Percentiles rank a stretch among this genome's conserved stretches.
phyloP scores from a whole-genome alignment of 2,888 invertebrate genomes.

The Schizotus pectinicornis region DNA sequence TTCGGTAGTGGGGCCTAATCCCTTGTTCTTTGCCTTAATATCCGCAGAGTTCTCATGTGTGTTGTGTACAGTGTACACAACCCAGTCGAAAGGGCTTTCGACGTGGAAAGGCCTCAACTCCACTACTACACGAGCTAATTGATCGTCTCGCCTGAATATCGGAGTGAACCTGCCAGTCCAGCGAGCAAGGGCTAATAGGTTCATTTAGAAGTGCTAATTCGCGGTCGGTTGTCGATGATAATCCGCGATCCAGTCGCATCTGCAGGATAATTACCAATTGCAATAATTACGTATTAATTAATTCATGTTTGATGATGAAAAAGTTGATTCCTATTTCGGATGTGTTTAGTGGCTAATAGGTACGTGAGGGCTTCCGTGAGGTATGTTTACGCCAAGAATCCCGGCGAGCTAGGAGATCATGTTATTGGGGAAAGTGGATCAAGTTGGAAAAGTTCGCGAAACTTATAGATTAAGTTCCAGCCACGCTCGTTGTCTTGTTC shows the following conservation, averaged over 20 bases:
- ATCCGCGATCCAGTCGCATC: slow-evolving; percentile 30
- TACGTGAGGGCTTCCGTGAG: slow-evolving; percentile 30
- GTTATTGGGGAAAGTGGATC: slow-evolving; percentile 34
- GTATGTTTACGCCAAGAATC: slow-evolving; percentile 32
- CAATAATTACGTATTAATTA: no score
- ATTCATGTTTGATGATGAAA: slow-evolving; percentile 6
- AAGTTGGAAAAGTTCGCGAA: slow-evolving; percentile 30
- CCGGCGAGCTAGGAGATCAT: slow-evolving; percentile 28
- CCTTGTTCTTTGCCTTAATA: slow-evolving; percentile 18
- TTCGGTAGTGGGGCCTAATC: slow-evolving; percentile 13
- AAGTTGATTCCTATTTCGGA: slow-evolving; percentile 19
- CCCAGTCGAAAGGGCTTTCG: slow-evolving; percentile 12
- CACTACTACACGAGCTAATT: slow-evolving; percentile 14
- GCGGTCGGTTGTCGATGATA: slow-evolving; percentile 32
- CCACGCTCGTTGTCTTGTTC: slow-evolving; percentile 21
- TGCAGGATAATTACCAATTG: slow-evolving; percentile 18
- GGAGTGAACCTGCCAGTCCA: slow-evolving; percentile 11
- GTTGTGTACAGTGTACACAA: slow-evolving; percentile 12
- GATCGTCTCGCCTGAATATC: slow-evolving; percentile 24
- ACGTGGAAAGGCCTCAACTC: slow-evolving; percentile 10
- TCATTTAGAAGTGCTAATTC: slow-evolving; percentile 33
- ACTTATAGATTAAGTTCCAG: slow-evolving; percentile 28
- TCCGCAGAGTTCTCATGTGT: slow-evolving; percentile 17
- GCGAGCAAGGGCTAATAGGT: slow-evolving; percentile 22
- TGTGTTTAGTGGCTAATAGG: slow-evolving; percentile 26